Conservation (phyloP, 2,888 invertebrate genomes). For the Rhagonycha fulva region DNA sequence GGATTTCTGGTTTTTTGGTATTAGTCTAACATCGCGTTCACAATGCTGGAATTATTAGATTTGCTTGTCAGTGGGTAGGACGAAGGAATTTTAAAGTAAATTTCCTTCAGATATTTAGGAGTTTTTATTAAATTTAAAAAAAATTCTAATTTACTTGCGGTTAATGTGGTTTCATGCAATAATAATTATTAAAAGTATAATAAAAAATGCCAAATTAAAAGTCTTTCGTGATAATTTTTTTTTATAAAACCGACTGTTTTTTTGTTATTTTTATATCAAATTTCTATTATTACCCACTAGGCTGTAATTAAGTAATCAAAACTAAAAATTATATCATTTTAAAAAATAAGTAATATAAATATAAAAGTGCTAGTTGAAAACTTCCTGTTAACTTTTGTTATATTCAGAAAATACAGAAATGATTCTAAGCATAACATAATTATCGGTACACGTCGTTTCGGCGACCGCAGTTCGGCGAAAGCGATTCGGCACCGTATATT, state of each 20-base stretch:
- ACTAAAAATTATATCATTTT: background rate
- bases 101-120: constrained; percentile 9
- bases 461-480: too few species aligned
- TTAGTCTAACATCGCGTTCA: constrained; percentile 25
- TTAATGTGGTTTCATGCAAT: background rate
- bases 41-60: constrained; percentile 35
- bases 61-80: constrained; percentile 24
- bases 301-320: background rate
- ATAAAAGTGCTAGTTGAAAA: background rate
- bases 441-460: too few species aligned
- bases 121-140: constrained; percentile 1
- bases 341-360: too few species aligned
- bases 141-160: background rate
- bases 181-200: background rate
- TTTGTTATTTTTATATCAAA: background rate
- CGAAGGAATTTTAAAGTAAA: constrained; percentile 16
- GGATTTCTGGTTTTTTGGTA: constrained; percentile 13
- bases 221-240: background rate
- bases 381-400: background rate
- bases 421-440: background rate
- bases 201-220: background rate
- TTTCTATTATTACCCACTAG: background rate
- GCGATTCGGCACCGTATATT: too few species aligned
- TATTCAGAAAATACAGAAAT: background rate
- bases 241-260: background rate